These are phyloP conservation scores for Cliona cf. orientalis DNA, from an alignment of 37 sponge, comb jelly and placozoan genomes.

Conservation along the genomic window DNA sequence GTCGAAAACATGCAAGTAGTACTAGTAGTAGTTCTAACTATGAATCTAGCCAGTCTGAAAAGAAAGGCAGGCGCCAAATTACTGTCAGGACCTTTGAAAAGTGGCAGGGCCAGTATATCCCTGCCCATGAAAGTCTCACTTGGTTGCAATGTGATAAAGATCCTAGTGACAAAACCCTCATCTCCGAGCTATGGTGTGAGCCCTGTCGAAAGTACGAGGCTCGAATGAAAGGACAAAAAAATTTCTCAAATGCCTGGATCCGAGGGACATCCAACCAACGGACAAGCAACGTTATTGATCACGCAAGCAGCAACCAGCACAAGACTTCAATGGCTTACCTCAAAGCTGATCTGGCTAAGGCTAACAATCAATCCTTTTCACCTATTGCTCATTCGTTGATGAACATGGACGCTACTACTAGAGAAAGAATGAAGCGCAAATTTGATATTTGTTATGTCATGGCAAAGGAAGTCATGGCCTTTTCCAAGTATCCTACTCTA, in stretches of 20 bases:
- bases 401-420: not conserved
- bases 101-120: constrained; percentile 51
- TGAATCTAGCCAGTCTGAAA: too few relatives aligned
- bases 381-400: not conserved
- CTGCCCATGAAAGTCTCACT: constrained; percentile 25
- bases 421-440: not conserved
- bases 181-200: constrained; percentile 50
- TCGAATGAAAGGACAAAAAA: constrained; percentile 37
- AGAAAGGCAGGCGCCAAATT: constrained; percentile 48
- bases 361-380: not conserved
- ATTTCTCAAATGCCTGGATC: constrained; percentile 65
- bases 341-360: not conserved
- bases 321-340: not conserved
- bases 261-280: constrained; percentile 66
- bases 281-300: constrained; percentile 66
- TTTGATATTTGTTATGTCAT: not conserved
- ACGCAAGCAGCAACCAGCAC: constrained; percentile 59
- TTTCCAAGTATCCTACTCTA: not conserved
- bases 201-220: constrained; percentile 46
- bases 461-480: not conserved
- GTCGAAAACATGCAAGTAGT: too few relatives aligned
- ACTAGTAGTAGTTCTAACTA: too few relatives aligned
- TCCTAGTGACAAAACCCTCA: constrained; percentile 2
- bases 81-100: constrained; percentile 42
- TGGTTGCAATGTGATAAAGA: constrained; percentile 58